Evolutionary conservation across 2,888 invertebrate species (phyloP), one percentile per base, ranked within the genome.

Genomic region (Barypeithes pellucidus): DNA sequence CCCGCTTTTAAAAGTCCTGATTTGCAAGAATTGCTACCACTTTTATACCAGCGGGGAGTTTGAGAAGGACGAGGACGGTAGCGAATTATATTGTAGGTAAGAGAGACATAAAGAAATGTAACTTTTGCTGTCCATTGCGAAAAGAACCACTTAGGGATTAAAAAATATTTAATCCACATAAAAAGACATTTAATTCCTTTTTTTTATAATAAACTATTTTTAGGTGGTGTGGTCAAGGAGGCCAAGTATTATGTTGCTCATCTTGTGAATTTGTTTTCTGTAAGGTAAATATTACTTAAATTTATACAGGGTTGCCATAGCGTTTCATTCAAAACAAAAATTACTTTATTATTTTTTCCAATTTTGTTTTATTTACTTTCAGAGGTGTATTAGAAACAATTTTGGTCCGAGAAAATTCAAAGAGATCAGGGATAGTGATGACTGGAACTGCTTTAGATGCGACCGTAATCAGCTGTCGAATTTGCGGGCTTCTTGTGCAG

Each of bases 21-120:
- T 94, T 41, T 94, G 94, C 81, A 89, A 90, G 60, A 88, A 89
- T 57, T 94, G 94, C 83, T 91, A 91, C 78, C 90, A 92, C 43
- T 94, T 94, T 83, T 94, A 94, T 82, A 92, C 92, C 65, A 93
- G 93, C 83, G 94, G 94, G 4, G 93, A 92, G 79, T 94, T 94
- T 84, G 93, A 93, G 73, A 93, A 93, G 85, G 94, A 94, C 61
- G 94, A 94, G 83, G 94, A 94, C 86, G 93, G 93, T 22, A 94
- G 94, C 14, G 94, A 94, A 83, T 86, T 94, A 75, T 94, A 94
- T 81, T 94, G 94, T 79, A 67, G 76, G 72, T 75, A 57, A 54
- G 45, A 61, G 22, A 72, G 11, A 16, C 18, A 29, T 7, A 39
- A 39, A 12, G 39, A 39, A 39, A 39, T 39, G n/a, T 39, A 39